These are phyloP conservation scores for Scotopteryx bipunctaria DNA, from an alignment of 2,888 invertebrate genomes.

Conservation along the genomic window DNA sequence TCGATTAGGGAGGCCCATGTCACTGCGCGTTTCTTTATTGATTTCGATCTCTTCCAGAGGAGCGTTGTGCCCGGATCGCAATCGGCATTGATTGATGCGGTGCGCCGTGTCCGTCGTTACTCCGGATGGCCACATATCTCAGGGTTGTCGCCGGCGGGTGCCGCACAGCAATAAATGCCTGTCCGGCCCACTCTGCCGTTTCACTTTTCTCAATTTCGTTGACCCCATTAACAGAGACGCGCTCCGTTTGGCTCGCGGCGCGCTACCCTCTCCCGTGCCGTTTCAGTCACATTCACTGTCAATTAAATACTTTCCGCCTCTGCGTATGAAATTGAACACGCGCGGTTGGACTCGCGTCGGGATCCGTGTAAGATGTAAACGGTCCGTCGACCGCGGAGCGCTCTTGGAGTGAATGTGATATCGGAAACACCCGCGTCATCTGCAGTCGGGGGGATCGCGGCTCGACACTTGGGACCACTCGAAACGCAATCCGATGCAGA, in stretches of 20 bases:
- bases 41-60: slow-evolving; percentile 44
- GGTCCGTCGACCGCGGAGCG: slow-evolving; percentile 10
- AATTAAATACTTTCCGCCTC: slow-evolving; percentile 65
- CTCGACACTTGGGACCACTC: slow-evolving; percentile 44
- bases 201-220: slow-evolving; percentile 78
- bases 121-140: slow-evolving; percentile 18
- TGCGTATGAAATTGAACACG: slow-evolving; percentile 50
- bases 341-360: slow-evolving; percentile 23
- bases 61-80: slow-evolving; percentile 30
- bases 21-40: slow-evolving; percentile 60
- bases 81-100: slow-evolving; percentile 35
- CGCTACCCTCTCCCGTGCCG: slow-evolving; percentile 59
- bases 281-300: slow-evolving; percentile 68
- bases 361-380: slow-evolving; percentile 16
- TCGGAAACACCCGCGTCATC: slow-evolving; percentile 47
- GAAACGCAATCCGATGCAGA: slow-evolving; percentile 56
- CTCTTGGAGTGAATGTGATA: slow-evolving; percentile 37
- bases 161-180: slow-evolving; percentile 58
- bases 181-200: slow-evolving; percentile 61
- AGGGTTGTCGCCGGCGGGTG: slow-evolving; percentile 48
- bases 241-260: slow-evolving; percentile 58
- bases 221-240: slow-evolving; percentile 72
- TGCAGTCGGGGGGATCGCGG: slow-evolving; percentile 24
- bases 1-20: slow-evolving; percentile 41
- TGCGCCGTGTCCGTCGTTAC: slow-evolving; percentile 29